Base-by-base conservation (phyloP, 2,888 invertebrate genomes). In the Standfussiana lucernea region DNA sequence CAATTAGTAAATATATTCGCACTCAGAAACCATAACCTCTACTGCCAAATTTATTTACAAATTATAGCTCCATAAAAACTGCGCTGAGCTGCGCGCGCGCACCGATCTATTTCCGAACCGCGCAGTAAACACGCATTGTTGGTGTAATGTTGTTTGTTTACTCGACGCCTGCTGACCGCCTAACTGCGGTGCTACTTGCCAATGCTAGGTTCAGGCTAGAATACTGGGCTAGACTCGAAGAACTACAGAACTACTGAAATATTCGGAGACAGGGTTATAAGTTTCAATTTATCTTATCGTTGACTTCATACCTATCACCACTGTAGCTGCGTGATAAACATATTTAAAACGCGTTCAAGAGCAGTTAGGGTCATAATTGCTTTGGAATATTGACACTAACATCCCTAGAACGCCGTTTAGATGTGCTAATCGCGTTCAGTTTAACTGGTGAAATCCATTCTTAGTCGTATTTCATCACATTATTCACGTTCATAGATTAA, bases 81-180 rank as follows among this genome's bases (percentile, higher is more conserved):
- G 11, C 32, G 62, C 75, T 24, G 62, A 42, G 72, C 62, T 79
- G 82, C 85, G 86, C 78, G 72, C 66, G 84, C 88, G 82, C 82
- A 67, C 71, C 65, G 77, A 32, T 86, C 89, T 90, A 90, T 90
- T 90, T 88, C 82, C 10, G 80, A 75, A 56, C 68, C 42, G 56
- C 78, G 75, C 79, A 66, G 84, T 90, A 90, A 89, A 89, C 90
- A 89, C 75, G 83, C 81, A 87, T 88, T 89, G 89, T 90, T 89
- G 89, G 82, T 86, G 70, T 80, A 82, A 86, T 86, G 86, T 81
- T 90, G 90, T 89, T 90, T 90, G 85, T 89, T 90, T 89, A 89
- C 84, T 62, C 75, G 79, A 77, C 79, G 83, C 75, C 75, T 73
- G 47, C 86, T 82, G 83, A 85, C 85, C 82, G 76, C 82, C 61